These are phyloP conservation scores for Castor canadensis DNA, from an alignment of 2,113 vertebrate species.

Conservation along the genomic window DNA sequence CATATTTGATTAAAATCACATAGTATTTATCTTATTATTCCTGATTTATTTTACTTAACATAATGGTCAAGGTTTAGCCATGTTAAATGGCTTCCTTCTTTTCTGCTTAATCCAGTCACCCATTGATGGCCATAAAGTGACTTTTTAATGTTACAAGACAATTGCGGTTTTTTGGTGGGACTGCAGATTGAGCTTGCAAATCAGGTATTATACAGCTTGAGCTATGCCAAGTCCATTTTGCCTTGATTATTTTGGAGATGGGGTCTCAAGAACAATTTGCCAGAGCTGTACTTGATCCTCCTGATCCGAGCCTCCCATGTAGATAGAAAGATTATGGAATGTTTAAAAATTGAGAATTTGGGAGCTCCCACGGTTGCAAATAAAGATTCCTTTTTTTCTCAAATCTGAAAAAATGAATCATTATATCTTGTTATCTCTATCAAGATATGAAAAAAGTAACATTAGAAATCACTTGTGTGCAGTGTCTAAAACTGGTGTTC, in stretches of 20 bases:
- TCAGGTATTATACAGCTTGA: too few species aligned
- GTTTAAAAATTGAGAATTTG: neutral
- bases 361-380: neutral
- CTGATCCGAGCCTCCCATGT: too few species aligned
- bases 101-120: neutral
- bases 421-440: neutral
- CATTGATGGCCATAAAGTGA: neutral
- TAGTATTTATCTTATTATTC: neutral
- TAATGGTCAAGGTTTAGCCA: neutral
- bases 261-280: too few species aligned
- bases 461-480: neutral
- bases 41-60: neutral
- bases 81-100: neutral
- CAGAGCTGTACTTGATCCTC: too few species aligned
- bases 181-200: too few species aligned
- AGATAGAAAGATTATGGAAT: neutral
- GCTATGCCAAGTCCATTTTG: too few species aligned
- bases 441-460: neutral
- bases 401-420: neutral
- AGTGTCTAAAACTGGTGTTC: neutral
- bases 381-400: neutral
- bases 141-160: neutral
- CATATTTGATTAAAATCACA: neutral
- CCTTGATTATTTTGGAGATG: too few species aligned
- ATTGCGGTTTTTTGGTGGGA: too few species aligned